Base-by-base conservation (phyloP, 2,797 vertebrate species). In the Yasuhikotakia modesta region DNA sequence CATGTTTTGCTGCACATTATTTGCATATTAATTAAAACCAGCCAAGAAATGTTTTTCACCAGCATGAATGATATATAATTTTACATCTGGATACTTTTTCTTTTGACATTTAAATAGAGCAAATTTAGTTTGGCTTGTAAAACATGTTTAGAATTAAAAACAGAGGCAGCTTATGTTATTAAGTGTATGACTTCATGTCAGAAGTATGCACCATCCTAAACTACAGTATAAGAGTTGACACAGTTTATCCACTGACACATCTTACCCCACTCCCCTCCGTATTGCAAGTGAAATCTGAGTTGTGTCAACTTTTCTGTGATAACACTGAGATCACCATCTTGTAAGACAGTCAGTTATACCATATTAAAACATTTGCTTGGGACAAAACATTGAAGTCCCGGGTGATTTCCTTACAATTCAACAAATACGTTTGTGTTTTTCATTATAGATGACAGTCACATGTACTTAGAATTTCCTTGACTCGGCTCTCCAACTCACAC, bases 401-500 rank as follows among this genome's bases (percentile, higher is more conserved):
- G 19, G 2, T 57, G 10, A 57, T 53, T 53, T 19, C 17, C n/a
- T 8, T 53, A n/a, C 50, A 53, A 53, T 19, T 53, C 50, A 53
- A 21, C 50, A 19, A 53, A 53, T 77, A 69, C 55, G 72, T 21
- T 68, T 13, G 57, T 58, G 10, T 61, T 48, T 39, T 69, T 8
- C 53, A 30, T 35, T 46, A 30, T 21, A 70, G 45, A 39, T n/a
- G 27, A n/a, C 21, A 22, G 35, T 24, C 17, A 27, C 22, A 30
- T 30, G 16, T 57, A 68, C 32, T 16, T 32, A 48, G 8, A 12
- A 43, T 57, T 45, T 77, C 43, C 27, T 77, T 77, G 55, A 52
- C n/a, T n/a, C n/a, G 35, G 66, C 19, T 69, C 53, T 67, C 74
- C 35, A 27, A 30, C 70, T 63, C 70, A n/a, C n/a, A n/a, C 69